Evolutionary conservation across 2,113 vertebrate species (phyloP).

Genomic region (Cricetomys ansorgei): DNA sequence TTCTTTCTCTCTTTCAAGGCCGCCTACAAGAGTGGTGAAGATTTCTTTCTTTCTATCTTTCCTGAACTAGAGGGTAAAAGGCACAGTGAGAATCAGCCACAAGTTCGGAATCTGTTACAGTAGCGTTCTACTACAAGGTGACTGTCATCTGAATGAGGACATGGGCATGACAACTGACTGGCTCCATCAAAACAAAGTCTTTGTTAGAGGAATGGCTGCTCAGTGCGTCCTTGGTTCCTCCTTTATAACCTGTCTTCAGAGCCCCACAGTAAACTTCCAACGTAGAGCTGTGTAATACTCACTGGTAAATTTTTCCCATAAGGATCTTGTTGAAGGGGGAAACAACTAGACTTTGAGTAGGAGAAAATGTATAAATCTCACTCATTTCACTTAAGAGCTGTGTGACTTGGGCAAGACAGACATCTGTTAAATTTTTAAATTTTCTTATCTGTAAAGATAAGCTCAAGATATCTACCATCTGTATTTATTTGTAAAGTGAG

Average conservation of each 20-base stretch:
- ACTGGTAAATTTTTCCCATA: background rate
- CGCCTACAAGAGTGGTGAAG: too few species aligned
- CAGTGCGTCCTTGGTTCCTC: background rate
- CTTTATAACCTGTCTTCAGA: background rate
- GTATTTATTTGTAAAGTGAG: background rate
- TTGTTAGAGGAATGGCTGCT: background rate
- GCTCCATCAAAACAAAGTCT: background rate
- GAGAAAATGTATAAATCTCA: conserved; percentile 1
- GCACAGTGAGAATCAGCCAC: too few species aligned
- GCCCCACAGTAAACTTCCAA: background rate
- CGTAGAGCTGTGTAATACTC: background rate
- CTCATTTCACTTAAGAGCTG: background rate
- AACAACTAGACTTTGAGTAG: background rate
- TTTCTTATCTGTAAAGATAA: background rate
- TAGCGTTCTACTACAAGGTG: too few species aligned
- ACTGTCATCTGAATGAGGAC: background rate
- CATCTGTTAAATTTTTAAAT: background rate
- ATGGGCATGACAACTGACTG: background rate
- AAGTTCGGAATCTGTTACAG: too few species aligned
- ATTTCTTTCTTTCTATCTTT: too few species aligned
- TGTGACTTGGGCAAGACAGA: background rate
- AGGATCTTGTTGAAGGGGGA: conserved; percentile 1
- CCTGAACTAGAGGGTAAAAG: too few species aligned
- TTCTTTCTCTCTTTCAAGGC: too few species aligned
- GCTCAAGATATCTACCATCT: background rate